Percentiles rank a stretch among this genome's conserved stretches.
Conservation (phyloP, 1,140 invertebrate genomes). For the Tribolium madens region DNA sequence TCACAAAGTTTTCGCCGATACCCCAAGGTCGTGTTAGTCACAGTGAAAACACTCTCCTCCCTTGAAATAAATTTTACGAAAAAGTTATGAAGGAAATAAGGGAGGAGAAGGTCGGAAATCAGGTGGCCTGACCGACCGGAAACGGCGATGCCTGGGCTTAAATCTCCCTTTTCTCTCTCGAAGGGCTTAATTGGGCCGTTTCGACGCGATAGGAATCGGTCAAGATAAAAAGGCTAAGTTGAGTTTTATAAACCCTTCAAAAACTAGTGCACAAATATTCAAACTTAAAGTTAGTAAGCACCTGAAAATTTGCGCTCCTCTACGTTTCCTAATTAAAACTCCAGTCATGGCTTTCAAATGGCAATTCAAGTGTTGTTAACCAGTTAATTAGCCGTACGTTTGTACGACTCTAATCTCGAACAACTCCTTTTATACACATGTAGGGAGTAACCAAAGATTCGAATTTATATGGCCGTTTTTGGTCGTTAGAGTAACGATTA, state of each 20-base stretch:
- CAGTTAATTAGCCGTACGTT: conserved; percentile 30
- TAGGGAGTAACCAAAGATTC: conserved; percentile 14
- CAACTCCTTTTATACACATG: conserved; percentile 21
- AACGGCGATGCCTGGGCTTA: conserved; percentile 10
- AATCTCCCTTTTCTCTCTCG: neutral
- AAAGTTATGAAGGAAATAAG: conserved; percentile 4
- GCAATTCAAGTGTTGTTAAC: conserved; percentile 37
- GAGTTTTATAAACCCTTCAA: no score
- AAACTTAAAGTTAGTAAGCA: neutral
- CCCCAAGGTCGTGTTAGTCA: neutral
- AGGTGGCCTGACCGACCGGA: conserved; percentile 23
- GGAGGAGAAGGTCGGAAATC: conserved; percentile 16
- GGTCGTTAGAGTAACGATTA: conserved; percentile 40
- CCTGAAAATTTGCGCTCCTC: neutral
- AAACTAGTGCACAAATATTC: no score
- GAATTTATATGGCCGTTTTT: conserved; percentile 1
- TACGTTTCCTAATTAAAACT: conserved; percentile 24
- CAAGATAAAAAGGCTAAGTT: neutral
- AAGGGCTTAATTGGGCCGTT: conserved; percentile 15
- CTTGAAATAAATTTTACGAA: neutral
- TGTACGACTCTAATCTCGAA: conserved; percentile 25
- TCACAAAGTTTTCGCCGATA: neutral
- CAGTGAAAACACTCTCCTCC: no score
- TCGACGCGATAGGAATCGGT: conserved; percentile 21
- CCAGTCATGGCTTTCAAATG: conserved; percentile 27